Evolutionary conservation across 1,140 invertebrate species (phyloP).

Genomic region (Ylistrum balloti): DNA sequence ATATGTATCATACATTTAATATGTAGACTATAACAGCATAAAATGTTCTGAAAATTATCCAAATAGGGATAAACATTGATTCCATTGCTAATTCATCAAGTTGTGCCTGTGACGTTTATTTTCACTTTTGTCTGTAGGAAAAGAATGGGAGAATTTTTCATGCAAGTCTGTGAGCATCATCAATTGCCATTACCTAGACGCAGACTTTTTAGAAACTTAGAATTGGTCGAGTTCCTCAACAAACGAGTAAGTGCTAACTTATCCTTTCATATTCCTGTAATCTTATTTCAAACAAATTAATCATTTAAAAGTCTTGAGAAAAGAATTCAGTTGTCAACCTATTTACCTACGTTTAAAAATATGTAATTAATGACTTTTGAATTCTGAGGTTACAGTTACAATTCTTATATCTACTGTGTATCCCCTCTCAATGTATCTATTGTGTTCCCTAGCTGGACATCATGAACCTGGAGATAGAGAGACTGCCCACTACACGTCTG

Average conservation of each 20-base stretch:
- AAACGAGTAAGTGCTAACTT: slow-evolving; percentile 79
- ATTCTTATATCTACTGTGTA: no score
- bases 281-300: no score
- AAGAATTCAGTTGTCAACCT: no score
- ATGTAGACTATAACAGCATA: not conserved
- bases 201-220: slow-evolving; percentile 78
- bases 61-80: not conserved
- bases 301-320: no score
- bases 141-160: slow-evolving; percentile 80
- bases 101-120: not conserved
- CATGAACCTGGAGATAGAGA: slow-evolving; percentile 76
- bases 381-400: no score
- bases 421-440: not conserved
- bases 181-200: slow-evolving; percentile 77
- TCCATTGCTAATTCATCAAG: not conserved
- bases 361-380: no score
- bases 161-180: slow-evolving; percentile 81
- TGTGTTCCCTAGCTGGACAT: slow-evolving; percentile 72
- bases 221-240: slow-evolving; percentile 79
- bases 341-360: no score
- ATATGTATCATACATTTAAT: not conserved
- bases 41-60: no score
- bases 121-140: slow-evolving; percentile 64
- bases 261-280: no score
- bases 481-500: slow-evolving; percentile 76